Percentiles rank a stretch among this genome's conserved stretches.
Evolutionary conservation across 2,797 vertebrate species (phyloP).

Genomic region (Astyanax mexicanus): DNA sequence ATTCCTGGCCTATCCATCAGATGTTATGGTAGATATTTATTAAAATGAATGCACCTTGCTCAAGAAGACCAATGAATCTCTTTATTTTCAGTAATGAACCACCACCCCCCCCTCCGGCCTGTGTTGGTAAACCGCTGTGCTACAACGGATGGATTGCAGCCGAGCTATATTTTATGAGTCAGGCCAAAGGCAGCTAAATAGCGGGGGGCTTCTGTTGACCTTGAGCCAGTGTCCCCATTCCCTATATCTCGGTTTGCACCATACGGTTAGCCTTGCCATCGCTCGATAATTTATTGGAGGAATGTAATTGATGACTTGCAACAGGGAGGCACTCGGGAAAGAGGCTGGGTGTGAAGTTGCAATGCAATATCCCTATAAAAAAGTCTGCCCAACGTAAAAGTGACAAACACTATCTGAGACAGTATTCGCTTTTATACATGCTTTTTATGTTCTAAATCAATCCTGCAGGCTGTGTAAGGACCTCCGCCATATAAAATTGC

Average conservation of each 20-base stretch:
- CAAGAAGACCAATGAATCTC: slow-evolving; percentile 21
- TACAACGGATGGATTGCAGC: slow-evolving; percentile 39
- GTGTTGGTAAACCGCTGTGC: slow-evolving; percentile 5
- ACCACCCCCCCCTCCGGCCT: slow-evolving; percentile 13
- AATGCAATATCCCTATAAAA: slow-evolving; percentile 20
- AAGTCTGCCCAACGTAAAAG: slow-evolving; percentile 4
- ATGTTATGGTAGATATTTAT: neutral
- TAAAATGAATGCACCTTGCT: neutral
- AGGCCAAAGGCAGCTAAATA: slow-evolving; percentile 16
- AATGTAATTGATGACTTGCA: slow-evolving; percentile 53
- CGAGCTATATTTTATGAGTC: slow-evolving; percentile 36
- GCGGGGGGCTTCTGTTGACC: slow-evolving; percentile 48
- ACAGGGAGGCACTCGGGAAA: slow-evolving; percentile 5
- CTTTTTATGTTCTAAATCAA: slow-evolving; percentile 20
- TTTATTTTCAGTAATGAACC: slow-evolving; percentile 25
- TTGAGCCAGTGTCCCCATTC: slow-evolving; percentile 44
- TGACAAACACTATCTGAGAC: slow-evolving; percentile 12
- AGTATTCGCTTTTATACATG: neutral
- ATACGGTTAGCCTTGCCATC: slow-evolving; percentile 48
- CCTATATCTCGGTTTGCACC: slow-evolving; percentile 36
- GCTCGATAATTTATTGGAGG: slow-evolving; percentile 52
- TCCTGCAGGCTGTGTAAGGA: slow-evolving; percentile 6
- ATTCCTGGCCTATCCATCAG: neutral
- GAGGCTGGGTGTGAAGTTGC: neutral
- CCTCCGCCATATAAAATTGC: neutral